These are phyloP conservation scores for Eubasilissa splendida DNA, from an alignment of 2,888 invertebrate genomes.

Conservation along the genomic window DNA sequence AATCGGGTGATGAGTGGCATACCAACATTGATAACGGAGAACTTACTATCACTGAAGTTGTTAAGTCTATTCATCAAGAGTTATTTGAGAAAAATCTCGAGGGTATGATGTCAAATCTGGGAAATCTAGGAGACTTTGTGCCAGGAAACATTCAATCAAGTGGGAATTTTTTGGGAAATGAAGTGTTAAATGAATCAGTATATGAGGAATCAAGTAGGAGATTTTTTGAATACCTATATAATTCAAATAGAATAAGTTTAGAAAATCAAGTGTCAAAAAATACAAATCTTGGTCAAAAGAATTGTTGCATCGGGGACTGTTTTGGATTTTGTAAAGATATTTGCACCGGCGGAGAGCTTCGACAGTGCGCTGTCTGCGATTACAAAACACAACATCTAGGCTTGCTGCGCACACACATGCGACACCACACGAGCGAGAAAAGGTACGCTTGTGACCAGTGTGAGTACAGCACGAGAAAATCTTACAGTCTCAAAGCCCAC, in stretches of 20 bases:
- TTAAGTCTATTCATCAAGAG: too few relatives aligned
- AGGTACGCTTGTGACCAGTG: conserved; percentile 30
- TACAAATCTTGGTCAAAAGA: background rate
- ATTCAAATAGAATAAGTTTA: too few relatives aligned
- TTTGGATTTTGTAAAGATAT: conserved; percentile 35
- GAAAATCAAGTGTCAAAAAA: too few relatives aligned
- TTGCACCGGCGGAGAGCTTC: conserved; percentile 19
- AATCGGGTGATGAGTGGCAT: conserved; percentile 40
- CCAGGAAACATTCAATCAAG: background rate
- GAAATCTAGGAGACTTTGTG: background rate
- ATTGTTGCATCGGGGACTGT: conserved; percentile 30
- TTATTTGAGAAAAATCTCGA: background rate
- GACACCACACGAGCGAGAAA: conserved; percentile 25
- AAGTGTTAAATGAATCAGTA: background rate
- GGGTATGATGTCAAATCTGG: background rate
- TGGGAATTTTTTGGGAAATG: background rate
- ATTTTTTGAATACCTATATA: too few relatives aligned
- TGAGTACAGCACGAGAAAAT: conserved; percentile 40
- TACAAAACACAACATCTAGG: conserved; percentile 41
- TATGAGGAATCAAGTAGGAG: too few relatives aligned
- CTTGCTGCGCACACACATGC: conserved; percentile 11
- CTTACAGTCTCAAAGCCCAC: conserved; percentile 37
- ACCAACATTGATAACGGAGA: conserved; percentile 42
- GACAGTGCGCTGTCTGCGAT: conserved; percentile 28
- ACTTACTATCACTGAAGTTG: conserved; percentile 40